phyloP scores from a whole-genome alignment of 2,113 vertebrate genomes.

The Girardinichthys multiradiatus region DNA sequence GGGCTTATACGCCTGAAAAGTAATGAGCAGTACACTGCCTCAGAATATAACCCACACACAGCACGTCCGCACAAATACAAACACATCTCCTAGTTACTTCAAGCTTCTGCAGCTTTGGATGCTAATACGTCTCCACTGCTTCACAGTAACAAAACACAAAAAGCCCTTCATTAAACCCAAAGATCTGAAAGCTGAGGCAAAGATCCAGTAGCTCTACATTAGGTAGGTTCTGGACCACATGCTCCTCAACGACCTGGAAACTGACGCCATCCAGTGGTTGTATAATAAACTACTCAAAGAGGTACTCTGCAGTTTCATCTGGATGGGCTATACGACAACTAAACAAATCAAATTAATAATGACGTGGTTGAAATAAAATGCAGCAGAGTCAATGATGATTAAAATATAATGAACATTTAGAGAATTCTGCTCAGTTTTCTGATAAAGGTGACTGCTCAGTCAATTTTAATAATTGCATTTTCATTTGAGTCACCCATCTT shows the following conservation, averaged over 20 bases:
- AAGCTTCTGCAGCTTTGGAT: slow-evolving; percentile 11
- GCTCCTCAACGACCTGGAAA: slow-evolving; percentile 23
- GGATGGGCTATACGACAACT: not conserved
- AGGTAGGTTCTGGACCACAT: slow-evolving; percentile 14
- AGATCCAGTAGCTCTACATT: not conserved
- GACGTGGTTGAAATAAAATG: slow-evolving; percentile 1
- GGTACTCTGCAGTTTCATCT: not conserved
- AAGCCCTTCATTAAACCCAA: slow-evolving; percentile 44
- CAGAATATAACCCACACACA: slow-evolving; percentile 20
- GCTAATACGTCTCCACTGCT: not conserved
- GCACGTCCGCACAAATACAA: slow-evolving; percentile 23
- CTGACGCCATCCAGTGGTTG: slow-evolving; percentile 45
- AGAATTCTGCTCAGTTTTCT: not conserved
- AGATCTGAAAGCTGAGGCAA: slow-evolving; percentile 1
- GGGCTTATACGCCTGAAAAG: not conserved
- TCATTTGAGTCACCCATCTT: not conserved
- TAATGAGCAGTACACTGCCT: not conserved
- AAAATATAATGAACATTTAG: too few species aligned
- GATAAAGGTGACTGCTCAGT: not conserved
- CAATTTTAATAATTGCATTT: not conserved
- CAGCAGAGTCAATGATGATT: not conserved
- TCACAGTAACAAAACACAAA: slow-evolving; percentile 44
- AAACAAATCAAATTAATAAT: slow-evolving; percentile 5
- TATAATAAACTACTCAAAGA: slow-evolving; percentile 1
- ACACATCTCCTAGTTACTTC: not conserved